Conservation (phyloP, 2,888 invertebrate genomes). For the Tetramorium bicarinatum region DNA sequence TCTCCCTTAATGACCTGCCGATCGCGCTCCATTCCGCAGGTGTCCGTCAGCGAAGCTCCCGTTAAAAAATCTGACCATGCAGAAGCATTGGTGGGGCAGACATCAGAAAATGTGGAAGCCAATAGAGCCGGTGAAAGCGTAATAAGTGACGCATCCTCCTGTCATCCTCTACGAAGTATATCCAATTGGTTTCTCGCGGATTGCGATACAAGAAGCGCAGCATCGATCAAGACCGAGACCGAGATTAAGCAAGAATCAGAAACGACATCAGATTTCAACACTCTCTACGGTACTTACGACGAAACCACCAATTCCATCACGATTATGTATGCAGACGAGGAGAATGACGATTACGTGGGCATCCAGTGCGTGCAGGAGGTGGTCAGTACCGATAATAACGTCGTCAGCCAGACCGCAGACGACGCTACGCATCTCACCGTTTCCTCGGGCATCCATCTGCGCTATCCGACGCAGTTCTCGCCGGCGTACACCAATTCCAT, state of each 20-base stretch:
- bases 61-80: constrained; percentile 87
- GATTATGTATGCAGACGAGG: constrained; percentile 89
- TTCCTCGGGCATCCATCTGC: background rate
- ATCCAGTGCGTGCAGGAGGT: constrained; percentile 82
- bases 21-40: constrained; percentile 76
- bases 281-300: constrained; percentile 91
- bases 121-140: constrained; percentile 88
- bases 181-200: constrained; percentile 53
- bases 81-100: constrained; percentile 94
- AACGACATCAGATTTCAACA: constrained; percentile 87
- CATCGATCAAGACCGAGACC: constrained; percentile 72
- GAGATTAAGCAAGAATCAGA: constrained; percentile 80
- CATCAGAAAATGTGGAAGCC: constrained; percentile 95
- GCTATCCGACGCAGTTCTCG: constrained; percentile 73
- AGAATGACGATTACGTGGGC: constrained; percentile 86
- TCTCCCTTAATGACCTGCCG: constrained; percentile 66
- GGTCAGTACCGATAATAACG: constrained; percentile 71
- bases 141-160: constrained; percentile 60
- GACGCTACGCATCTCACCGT: constrained; percentile 9
- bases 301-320: constrained; percentile 92
- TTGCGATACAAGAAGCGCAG: constrained; percentile 32
- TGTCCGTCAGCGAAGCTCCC: constrained; percentile 85
- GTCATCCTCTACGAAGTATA: too few species aligned
- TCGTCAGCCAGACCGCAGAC: background rate
- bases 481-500: constrained; percentile 81